Base-by-base conservation (phyloP, 2,113 vertebrate species). In the Grus americana region DNA sequence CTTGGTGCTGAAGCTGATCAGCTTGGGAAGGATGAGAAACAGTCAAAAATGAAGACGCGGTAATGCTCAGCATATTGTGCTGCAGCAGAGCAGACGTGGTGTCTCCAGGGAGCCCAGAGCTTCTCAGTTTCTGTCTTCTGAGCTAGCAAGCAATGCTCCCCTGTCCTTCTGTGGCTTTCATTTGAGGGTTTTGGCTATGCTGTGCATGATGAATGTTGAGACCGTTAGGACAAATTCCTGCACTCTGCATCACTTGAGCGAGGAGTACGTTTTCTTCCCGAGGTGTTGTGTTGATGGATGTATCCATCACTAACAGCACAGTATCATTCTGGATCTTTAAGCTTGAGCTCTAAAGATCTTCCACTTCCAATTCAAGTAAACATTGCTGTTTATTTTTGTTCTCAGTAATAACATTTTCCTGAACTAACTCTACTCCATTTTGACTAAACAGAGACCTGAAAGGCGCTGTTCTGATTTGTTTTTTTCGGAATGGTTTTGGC, bases 41-140 rank as follows among this genome's bases (percentile, higher is more conserved):
- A 29, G 49, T 19, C n/a, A 59, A 55, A 87, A 72, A 76, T 8
- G 18, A 83, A 5, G 19, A 67, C 30, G 19, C 27, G 29, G 18
- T 34, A 81, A 80, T 44, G 17, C 47, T 89, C 76, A 84, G 38
- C 38, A 34, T 36, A 59, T 36, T 62, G 38, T 34, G 21, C 72
- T 74, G 36, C 57, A 84, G 61, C 44, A 72, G 57, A 84, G n/a
- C 42, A 74, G 80, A 90, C 2, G 2, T 36, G 9, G 21, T 91
- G 58, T 32, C 74, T 79, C 49, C 54, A 71, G 66, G 30, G 80
- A 85, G 15, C 23, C 20, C 24, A 49, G 40, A 76, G 16, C 30
- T 79, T 91, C 73, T 71, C 74, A 46, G 34, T 88, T 93, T 82
- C 79, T 67, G 29, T 57, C 47, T 71, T 85, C 63, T 72, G 49